Conservation (phyloP, 2,888 invertebrate genomes). For the Plagodis pulveraria region DNA sequence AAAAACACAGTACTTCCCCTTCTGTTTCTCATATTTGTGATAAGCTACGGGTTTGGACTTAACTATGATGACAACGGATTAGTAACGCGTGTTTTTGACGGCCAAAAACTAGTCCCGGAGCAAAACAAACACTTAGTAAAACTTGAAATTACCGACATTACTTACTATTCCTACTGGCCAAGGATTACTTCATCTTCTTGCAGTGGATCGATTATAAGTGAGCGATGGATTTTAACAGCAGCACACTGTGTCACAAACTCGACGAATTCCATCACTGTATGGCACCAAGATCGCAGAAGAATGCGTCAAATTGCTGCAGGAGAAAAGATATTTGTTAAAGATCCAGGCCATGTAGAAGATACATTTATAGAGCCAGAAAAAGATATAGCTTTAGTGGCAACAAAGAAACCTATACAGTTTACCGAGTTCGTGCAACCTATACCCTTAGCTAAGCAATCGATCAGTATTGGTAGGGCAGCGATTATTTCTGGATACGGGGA, state of each 20-base stretch:
- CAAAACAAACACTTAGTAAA: slow-evolving; percentile 41
- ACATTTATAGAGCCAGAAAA: slow-evolving; percentile 6
- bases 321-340: slow-evolving; percentile 1
- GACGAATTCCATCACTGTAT: slow-evolving; percentile 8
- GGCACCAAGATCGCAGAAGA: slow-evolving; percentile 13
- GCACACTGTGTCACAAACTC: slow-evolving; percentile 43
- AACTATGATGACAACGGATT: background rate
- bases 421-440: slow-evolving; percentile 33
- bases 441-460: slow-evolving; percentile 14
- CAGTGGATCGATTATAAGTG: slow-evolving; percentile 45
- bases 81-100: background rate
- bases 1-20: background rate
- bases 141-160: slow-evolving; percentile 16
- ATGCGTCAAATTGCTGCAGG: slow-evolving; percentile 23
- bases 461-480: slow-evolving; percentile 20
- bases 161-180: background rate
- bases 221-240: slow-evolving; percentile 42
- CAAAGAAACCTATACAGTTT: slow-evolving; percentile 31
- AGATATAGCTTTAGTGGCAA: slow-evolving; percentile 45
- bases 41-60: background rate
- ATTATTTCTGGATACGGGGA: slow-evolving; percentile 44
- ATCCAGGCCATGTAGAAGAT: slow-evolving; percentile 2
- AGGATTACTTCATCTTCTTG: slow-evolving; percentile 16
- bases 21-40: background rate
- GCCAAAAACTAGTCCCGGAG: background rate